Evolutionary conservation across 2,888 invertebrate species (phyloP), one percentile per base, ranked within the genome.

Genomic region (Druceiella hillmani): DNA sequence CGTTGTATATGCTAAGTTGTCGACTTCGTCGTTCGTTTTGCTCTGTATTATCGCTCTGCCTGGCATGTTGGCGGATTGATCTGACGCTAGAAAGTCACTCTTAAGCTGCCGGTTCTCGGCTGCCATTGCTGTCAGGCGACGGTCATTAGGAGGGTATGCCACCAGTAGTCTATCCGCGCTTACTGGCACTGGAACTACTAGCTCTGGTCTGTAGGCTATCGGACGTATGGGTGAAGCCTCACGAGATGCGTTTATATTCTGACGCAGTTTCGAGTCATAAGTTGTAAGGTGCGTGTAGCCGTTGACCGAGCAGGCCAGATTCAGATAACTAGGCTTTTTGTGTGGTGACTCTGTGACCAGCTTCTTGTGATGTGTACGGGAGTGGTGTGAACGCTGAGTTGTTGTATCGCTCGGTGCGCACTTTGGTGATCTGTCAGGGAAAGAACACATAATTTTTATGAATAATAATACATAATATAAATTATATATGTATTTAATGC

Each of bases 211-310:
- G 43, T 69, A 69, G 2, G 69, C 69, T 22, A 70, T 76, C 0
- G 79, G 76, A 31, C 83, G 67, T 50, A 81, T 81, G 1, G 83
- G 83, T 1, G 83, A 83, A 0, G 80, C 79, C 57, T 83, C 83
- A 30, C 83, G 64, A 24, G 84, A 84, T 51, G 78, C 83, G 49
- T 77, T 79, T 36, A 81, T 78, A 32, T 84, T 83, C 55, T 85
- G 84, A 9, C 86, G 71, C 22, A 83, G 65, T 56, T 85, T 83
- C 0, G 88, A 87, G 61, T 89, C 87, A 75, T 90, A 91, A 40
- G 88, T 86, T 4, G 86, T 89, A 38, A 87, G 74, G 51, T 87
- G 87, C 3, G 87, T 86, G 59, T 93, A 93, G 3, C 92, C 92
- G 65, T 87, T 90, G 34, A 92, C 88, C 12, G 90, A 89, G 59